Evolutionary conservation across 2,797 vertebrate species (phyloP).

Genomic region (Enteromius argenteus): DNA sequence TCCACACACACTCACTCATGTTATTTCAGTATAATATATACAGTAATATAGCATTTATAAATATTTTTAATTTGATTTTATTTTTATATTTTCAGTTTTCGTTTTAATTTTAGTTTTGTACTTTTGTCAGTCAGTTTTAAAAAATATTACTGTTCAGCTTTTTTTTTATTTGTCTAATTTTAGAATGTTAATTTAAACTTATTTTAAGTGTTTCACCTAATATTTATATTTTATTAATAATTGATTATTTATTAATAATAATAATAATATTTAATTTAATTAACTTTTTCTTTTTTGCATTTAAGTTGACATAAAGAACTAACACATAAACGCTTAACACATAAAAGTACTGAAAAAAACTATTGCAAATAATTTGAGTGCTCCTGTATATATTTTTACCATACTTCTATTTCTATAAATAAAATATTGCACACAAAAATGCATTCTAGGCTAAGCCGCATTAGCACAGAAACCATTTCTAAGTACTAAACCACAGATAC

Average conservation of each 20-base stretch:
- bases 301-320: not conserved
- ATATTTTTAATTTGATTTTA: not conserved
- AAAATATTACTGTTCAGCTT: not conserved
- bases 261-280: not conserved
- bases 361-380: not conserved
- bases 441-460: constrained; percentile 7
- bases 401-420: constrained; percentile 8
- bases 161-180: not conserved
- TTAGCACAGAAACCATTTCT: constrained; percentile 1
- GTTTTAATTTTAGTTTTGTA: not conserved
- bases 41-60: not conserved
- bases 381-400: not conserved
- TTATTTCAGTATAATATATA: not conserved
- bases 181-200: not conserved
- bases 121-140: not conserved
- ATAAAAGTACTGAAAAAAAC: no score
- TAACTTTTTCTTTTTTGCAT: not conserved
- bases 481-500: constrained; percentile 31
- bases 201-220: not conserved
- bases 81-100: not conserved
- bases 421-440: not conserved
- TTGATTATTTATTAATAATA: no score
- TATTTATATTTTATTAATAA: not conserved
- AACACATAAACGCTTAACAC: no score
- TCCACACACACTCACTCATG: not conserved